Percentiles rank a stretch among this genome's conserved stretches.
Conservation (phyloP, 1,140 invertebrate genomes). For the Streblospio benedicti region DNA sequence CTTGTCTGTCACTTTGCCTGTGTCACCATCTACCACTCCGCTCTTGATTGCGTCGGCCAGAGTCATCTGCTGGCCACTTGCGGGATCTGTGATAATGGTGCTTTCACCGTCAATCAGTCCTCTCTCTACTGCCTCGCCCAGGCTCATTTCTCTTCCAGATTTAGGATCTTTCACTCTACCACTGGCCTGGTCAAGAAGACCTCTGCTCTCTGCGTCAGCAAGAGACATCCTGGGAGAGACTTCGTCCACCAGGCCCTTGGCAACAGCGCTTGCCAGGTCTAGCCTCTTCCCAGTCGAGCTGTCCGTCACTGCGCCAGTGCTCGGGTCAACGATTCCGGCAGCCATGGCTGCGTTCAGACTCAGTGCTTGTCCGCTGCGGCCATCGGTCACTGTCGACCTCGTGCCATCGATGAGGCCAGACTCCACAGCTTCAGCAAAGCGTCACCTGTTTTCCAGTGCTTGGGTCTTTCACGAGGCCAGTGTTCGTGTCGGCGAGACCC, state of each 20-base stretch:
- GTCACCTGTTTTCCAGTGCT: conserved; percentile 44
- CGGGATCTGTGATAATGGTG: conserved; percentile 68
- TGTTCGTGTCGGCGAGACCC: conserved; percentile 52
- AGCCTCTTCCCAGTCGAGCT: conserved; percentile 55
- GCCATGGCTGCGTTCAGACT: conserved; percentile 62
- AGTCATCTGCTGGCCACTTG: conserved; percentile 29
- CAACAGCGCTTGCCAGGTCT: conserved; percentile 62
- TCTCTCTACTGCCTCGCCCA: conserved; percentile 9
- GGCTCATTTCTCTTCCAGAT: conserved; percentile 11
- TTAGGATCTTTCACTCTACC: conserved; percentile 13
- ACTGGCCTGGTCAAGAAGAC: conserved; percentile 4
- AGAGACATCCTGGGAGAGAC: conserved; percentile 10
- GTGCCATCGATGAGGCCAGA: conserved; percentile 42
- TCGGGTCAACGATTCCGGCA: conserved; percentile 70
- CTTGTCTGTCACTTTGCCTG: conserved; percentile 64
- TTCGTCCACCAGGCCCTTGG: conserved; percentile 8
- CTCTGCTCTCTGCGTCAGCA: conserved; percentile 13
- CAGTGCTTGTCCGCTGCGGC: conserved; percentile 18
- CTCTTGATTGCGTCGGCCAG: conserved; percentile 58
- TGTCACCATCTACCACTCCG: conserved; percentile 55
- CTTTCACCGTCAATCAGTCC: conserved; percentile 54
- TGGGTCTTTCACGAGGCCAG: conserved; percentile 7
- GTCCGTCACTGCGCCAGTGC: conserved; percentile 75
- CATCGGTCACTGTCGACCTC: conserved; percentile 45
- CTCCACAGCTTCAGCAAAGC: conserved; percentile 65